These are phyloP conservation scores for Acridotheres tristis DNA, from an alignment of 2,797 vertebrate genomes.

Conservation along the genomic window DNA sequence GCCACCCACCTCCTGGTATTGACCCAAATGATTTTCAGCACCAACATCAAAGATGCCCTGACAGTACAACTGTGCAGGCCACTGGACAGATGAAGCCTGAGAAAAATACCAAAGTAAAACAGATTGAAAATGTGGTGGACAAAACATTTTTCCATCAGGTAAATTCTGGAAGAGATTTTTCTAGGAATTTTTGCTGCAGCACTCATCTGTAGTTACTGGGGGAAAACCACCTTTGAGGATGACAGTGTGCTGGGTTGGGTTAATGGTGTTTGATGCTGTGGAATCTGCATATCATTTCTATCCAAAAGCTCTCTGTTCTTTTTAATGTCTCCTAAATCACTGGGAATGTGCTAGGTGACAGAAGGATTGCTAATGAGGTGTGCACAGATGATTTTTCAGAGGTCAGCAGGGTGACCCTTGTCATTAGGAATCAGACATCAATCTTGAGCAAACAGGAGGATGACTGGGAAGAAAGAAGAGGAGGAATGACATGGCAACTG, in stretches of 20 bases:
- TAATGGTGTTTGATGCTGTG: neutral
- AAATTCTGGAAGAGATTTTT: conserved; percentile 1
- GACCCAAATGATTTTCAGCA: conserved; percentile 85
- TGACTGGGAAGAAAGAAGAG: neutral
- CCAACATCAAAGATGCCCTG: conserved; percentile 73
- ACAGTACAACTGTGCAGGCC: neutral
- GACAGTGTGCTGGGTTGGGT: neutral
- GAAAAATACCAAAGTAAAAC: conserved; percentile 75
- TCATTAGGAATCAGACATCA: neutral
- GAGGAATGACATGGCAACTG: neutral
- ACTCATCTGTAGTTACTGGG: neutral
- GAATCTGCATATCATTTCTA: neutral
- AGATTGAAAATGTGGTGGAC: conserved; percentile 93
- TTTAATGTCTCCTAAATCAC: neutral
- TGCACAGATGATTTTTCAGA: neutral
- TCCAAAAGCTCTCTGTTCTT: neutral
- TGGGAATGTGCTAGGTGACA: neutral
- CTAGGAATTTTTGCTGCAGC: neutral
- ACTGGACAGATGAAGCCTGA: neutral
- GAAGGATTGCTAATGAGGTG: neutral
- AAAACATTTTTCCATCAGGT: conserved; percentile 96
- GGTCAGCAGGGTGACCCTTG: neutral
- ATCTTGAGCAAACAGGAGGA: neutral
- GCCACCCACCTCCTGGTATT: conserved; percentile 88
- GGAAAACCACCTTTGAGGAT: neutral